A percentile compares a stretch with the other conserved stretches of the same genome.
phyloP scores from a whole-genome alignment of 2,113 vertebrate species.

The Uria aalge region DNA sequence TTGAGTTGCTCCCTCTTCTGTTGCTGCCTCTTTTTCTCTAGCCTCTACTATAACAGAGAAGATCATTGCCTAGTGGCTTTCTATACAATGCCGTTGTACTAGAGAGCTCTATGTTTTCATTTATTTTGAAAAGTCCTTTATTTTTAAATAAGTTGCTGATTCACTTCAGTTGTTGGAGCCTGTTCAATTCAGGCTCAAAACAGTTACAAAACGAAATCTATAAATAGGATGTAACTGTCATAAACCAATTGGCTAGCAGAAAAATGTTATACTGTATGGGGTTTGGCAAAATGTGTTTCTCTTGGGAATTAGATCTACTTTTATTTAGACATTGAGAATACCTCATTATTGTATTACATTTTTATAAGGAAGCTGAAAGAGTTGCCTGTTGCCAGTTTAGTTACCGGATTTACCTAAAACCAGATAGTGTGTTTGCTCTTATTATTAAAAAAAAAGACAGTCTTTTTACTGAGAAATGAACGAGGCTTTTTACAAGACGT shows the following conservation, averaged over 20 bases:
- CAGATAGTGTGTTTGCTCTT: background rate
- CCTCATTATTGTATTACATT: background rate
- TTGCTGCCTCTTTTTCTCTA: background rate
- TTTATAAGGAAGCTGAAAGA: background rate
- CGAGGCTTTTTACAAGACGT: background rate
- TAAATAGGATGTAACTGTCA: background rate
- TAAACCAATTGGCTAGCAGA: background rate
- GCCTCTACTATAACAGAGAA: background rate
- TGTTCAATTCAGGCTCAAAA: background rate
- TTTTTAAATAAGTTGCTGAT: background rate
- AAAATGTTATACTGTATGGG: background rate
- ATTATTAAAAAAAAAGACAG: fast-evolving
- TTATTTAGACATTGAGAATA: background rate
- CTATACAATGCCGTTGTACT: background rate
- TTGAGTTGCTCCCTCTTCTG: background rate
- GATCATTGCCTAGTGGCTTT: background rate
- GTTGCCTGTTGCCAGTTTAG: background rate
- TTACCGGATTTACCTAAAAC: background rate
- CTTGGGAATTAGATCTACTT: background rate
- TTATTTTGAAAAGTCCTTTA: background rate
- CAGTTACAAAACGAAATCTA: background rate
- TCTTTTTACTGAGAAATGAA: background rate
- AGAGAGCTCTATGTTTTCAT: background rate
- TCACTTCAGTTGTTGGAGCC: background rate
- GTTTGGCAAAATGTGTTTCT: background rate